These are phyloP conservation scores for Dasysyrphus albostriatus DNA, from an alignment of 2,888 invertebrate genomes.

Conservation along the genomic window DNA sequence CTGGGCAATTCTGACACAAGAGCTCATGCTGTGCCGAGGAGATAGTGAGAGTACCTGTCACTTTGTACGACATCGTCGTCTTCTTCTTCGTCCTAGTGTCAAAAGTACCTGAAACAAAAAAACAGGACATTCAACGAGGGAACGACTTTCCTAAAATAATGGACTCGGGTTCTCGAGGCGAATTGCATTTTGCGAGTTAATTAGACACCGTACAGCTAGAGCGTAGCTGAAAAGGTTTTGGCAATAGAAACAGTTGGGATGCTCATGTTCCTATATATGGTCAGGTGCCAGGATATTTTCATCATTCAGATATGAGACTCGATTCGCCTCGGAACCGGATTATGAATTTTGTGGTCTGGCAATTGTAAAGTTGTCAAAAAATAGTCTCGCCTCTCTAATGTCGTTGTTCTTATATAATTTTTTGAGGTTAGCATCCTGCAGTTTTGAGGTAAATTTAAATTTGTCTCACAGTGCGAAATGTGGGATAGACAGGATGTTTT, in stretches of 20 bases:
- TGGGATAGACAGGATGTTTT: slow-evolving; percentile 16
- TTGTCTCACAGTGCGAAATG: slow-evolving; percentile 48
- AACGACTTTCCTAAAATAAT: slow-evolving; percentile 5
- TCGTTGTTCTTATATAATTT: slow-evolving; percentile 44
- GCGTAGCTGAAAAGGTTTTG: slow-evolving; percentile 46
- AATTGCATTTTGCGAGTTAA: slow-evolving; percentile 65
- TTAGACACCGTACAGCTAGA: slow-evolving; percentile 30
- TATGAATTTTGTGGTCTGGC: slow-evolving; percentile 70
- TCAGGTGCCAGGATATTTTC: slow-evolving; percentile 54
- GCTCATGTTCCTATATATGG: not conserved
- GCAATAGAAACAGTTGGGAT: slow-evolving; percentile 64
- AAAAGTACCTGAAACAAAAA: slow-evolving; percentile 6
- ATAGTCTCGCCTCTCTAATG: not conserved
- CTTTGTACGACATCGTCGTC: not conserved
- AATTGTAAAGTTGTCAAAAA: slow-evolving; percentile 34
- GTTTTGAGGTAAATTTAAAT: slow-evolving; percentile 54
- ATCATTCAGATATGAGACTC: not conserved
- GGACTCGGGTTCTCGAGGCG: slow-evolving; percentile 6
- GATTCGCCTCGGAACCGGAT: slow-evolving; percentile 67
- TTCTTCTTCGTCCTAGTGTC: slow-evolving; percentile 36
- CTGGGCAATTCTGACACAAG: slow-evolving; percentile 19
- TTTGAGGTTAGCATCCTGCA: slow-evolving; percentile 58
- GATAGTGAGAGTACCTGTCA: slow-evolving; percentile 64
- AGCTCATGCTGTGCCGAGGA: slow-evolving; percentile 61
- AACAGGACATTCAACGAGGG: not conserved